Percentiles rank a stretch among this genome's conserved stretches.
phyloP scores from a whole-genome alignment of 2,888 invertebrate species.

The Carabus problematicus region DNA sequence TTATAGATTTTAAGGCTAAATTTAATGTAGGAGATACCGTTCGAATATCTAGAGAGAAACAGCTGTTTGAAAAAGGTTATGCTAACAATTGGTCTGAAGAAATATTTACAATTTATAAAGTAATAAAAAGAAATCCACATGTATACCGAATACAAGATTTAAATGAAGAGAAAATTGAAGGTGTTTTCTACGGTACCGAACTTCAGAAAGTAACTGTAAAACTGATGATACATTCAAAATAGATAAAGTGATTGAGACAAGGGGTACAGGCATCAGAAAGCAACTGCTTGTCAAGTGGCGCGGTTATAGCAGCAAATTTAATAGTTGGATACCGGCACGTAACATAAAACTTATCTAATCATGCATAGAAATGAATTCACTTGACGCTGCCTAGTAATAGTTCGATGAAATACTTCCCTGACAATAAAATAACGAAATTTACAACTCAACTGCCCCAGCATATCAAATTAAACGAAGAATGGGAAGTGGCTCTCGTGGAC shows the following conservation, averaged over 20 bases:
- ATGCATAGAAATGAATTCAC: slow-evolving; percentile 45
- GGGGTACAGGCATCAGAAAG: slow-evolving; percentile 14
- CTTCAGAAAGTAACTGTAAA: too few species aligned
- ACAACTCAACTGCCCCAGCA: slow-evolving; percentile 46
- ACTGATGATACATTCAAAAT: too few species aligned
- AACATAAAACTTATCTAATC: background rate
- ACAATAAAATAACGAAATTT: slow-evolving; percentile 49
- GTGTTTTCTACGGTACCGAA: too few species aligned
- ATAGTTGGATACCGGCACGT: slow-evolving; percentile 15
- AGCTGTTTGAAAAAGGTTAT: too few species aligned
- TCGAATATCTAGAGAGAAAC: too few species aligned
- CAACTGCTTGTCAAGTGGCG: slow-evolving; percentile 19
- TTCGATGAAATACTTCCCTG: slow-evolving; percentile 47
- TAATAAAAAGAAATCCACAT: too few species aligned
- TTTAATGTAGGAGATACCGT: too few species aligned
- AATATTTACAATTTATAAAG: too few species aligned
- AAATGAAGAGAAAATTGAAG: too few species aligned
- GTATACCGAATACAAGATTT: too few species aligned
- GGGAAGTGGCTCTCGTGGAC: slow-evolving; percentile 44
- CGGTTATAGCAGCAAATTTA: slow-evolving; percentile 13
- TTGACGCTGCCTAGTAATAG: slow-evolving; percentile 47
- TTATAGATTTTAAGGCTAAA: background rate
- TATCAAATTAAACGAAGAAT: slow-evolving; percentile 45
- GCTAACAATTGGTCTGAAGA: too few species aligned
- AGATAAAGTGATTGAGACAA: too few species aligned